A percentile compares a stretch with the other conserved stretches of the same genome.
Evolutionary conservation across 2,888 invertebrate genomes (phyloP).

Genomic region (Cepaea hortensis): DNA sequence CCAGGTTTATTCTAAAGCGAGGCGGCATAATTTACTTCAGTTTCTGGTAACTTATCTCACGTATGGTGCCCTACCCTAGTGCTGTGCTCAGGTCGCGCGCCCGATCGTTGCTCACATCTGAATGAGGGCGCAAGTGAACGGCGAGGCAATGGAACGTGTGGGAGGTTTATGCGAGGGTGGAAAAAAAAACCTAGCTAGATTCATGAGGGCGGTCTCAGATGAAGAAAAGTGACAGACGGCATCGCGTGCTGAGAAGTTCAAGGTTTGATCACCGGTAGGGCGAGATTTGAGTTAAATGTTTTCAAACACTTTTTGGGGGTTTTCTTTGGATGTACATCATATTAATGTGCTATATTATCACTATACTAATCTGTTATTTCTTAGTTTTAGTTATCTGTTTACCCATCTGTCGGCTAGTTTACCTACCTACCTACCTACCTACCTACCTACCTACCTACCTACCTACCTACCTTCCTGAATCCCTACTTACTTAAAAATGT

Average conservation of each 20-base stretch:
- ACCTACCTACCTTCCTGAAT: too few species aligned
- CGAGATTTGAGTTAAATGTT: not conserved
- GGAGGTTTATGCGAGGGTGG: conserved; percentile 1
- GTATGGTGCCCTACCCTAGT: not conserved
- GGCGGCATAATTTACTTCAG: too few species aligned
- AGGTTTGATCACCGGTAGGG: not conserved
- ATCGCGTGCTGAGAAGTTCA: not conserved
- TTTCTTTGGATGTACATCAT: not conserved
- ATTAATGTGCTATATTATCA: not conserved
- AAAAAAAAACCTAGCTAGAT: not conserved
- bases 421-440: too few species aligned
- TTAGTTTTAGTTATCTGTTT: too few species aligned
- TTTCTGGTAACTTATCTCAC: not conserved
- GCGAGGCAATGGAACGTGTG: not conserved
- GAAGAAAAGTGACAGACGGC: not conserved
- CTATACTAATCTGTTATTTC: too few species aligned
- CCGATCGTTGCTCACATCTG: not conserved
- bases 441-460: too few species aligned
- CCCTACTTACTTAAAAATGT: too few species aligned
- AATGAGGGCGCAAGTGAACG: not conserved
- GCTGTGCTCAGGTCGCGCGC: not conserved
- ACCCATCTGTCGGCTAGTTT: too few species aligned
- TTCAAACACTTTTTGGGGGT: not conserved
- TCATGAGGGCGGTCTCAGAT: conserved; percentile 1
- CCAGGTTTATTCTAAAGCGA: too few species aligned